Base-by-base conservation (phyloP, 2,888 invertebrate genomes). In the Chaitophorus viminalis region DNA sequence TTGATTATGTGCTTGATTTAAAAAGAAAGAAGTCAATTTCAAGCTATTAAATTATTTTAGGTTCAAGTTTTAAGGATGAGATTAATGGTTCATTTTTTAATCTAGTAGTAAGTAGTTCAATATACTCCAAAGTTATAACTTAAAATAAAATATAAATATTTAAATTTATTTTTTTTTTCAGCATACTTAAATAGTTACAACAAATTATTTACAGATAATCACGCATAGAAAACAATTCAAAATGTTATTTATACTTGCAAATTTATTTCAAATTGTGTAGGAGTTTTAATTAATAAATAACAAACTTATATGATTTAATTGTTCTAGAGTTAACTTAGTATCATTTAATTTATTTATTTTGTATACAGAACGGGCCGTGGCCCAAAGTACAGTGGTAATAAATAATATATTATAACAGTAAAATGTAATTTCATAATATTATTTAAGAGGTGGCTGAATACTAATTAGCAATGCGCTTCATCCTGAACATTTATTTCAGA, bases 1-100 rank as follows among this genome's bases (percentile, higher is more conserved):
- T 90, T 94, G 94, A 54, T 93, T 92, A 82, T 95, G 96, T 0
- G 95, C 93, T 0, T 92, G 92, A 90, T 95, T 95, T 39, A 98
- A 93, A n/a, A n/a, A 65, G 94, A 94, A 90, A 93, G 93, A 36
- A 97, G 93, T 11, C 97, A 92, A 89, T 98, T 90, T 97, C 95
- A 85, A 98, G 92, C 89, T 94, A 94, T 85, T 94, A 94, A 25
- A 94, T 91, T 4, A 95, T 93, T 91, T 96, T 96, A 4, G 94
- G 93, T 91, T 96, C 97, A 89, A 97, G 91, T 89, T 94, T 94
- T 21, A 92, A 92, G 87, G 93, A 93, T 74, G 93, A 91, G 91
- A 94, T 91, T 65, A 94, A 91, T 90, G 94, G 92, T 68, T 93
- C 93, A 74, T 94, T 94, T 89, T 93, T 91, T 90, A 93, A 90